Conservation (phyloP, 1,140 invertebrate genomes). For the Chironomus tepperi region DNA sequence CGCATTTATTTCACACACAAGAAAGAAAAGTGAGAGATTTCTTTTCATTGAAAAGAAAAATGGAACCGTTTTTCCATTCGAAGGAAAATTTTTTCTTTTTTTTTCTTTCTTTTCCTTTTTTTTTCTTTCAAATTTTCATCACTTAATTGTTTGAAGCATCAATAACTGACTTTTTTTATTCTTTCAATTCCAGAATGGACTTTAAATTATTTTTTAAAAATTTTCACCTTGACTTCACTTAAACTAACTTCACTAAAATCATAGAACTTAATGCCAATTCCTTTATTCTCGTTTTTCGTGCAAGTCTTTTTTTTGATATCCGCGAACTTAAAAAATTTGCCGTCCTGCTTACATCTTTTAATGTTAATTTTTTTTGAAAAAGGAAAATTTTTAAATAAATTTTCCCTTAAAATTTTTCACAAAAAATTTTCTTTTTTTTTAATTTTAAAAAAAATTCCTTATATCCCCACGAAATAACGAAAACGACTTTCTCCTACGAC, state of each 20-base stretch:
- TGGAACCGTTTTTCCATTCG: neutral
- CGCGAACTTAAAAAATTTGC: neutral
- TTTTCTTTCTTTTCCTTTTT: neutral
- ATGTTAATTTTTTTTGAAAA: neutral
- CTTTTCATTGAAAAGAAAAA: slow-evolving; percentile 14
- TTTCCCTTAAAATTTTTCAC: neutral
- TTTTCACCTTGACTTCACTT: slow-evolving; percentile 2
- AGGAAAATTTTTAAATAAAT: neutral
- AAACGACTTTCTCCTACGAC: slow-evolving; percentile 19
- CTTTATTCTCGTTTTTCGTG: no score
- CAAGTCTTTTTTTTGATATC: no score
- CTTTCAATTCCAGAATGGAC: neutral
- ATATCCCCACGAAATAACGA: slow-evolving; percentile 16
- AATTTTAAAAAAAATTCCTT: neutral
- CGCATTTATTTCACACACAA: neutral
- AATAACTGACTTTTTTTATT: neutral
- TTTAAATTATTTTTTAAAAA: neutral
- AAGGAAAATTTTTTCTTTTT: neutral
- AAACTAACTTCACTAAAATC: no score
- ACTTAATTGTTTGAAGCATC: neutral
- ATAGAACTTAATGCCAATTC: no score
- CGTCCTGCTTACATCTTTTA: no score
- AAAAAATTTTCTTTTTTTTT: neutral
- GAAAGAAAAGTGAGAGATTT: neutral
- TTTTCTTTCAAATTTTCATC: neutral